Conservation (phyloP, 2,888 invertebrate species). For the Dryadula phaetusa region DNA sequence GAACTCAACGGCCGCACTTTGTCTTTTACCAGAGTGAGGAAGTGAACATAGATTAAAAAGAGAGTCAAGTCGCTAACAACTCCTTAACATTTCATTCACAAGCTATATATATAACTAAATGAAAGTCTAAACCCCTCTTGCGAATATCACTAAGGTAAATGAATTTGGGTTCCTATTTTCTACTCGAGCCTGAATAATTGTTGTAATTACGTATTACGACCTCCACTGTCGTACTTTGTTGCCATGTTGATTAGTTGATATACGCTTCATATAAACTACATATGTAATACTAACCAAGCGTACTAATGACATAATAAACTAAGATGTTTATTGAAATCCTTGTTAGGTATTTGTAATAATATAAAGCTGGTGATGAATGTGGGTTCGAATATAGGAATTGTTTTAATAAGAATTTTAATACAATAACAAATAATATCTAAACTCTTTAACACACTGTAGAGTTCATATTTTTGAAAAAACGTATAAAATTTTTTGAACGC, state of each 20-base stretch:
- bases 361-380: no score
- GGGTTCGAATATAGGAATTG: no score
- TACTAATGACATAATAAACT: not conserved
- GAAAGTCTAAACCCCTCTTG: slow-evolving; percentile 6
- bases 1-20: no score
- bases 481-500: no score
- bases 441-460: no score
- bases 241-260: slow-evolving; percentile 23
- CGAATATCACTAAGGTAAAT: slow-evolving; percentile 30
- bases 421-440: no score
- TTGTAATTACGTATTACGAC: slow-evolving; percentile 30
- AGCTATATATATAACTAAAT: slow-evolving; percentile 22
- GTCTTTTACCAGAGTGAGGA: no score
- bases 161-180: slow-evolving; percentile 26
- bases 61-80: not conserved
- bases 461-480: no score
- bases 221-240: slow-evolving; percentile 22
- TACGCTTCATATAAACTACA: slow-evolving; percentile 6
- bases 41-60: no score
- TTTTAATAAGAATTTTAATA: no score
- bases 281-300: not conserved
- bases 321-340: not conserved
- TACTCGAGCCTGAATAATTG: slow-evolving; percentile 22
- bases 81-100: slow-evolving; percentile 17
- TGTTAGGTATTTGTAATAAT: not conserved